phyloP scores from a whole-genome alignment of 2,888 invertebrate genomes.

The Yponomeuta evonymella region DNA sequence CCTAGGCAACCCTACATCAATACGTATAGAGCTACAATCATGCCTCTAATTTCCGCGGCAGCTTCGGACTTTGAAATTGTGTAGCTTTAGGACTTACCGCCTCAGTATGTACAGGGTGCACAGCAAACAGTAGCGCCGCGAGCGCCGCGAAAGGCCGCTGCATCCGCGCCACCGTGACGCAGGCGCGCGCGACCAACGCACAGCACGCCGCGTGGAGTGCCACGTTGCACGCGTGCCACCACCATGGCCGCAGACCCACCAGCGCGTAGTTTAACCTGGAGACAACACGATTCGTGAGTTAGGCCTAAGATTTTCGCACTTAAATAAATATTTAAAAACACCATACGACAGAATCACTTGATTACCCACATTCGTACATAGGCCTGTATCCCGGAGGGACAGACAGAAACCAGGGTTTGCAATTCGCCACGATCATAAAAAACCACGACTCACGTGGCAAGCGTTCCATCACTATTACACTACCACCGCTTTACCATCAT shows the following conservation, averaged over 20 bases:
- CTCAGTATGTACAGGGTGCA: constrained; percentile 93
- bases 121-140: constrained; percentile 86
- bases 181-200: constrained; percentile 82
- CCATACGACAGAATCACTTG: too few relatives aligned
- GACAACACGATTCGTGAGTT: constrained; percentile 32
- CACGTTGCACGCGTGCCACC: constrained; percentile 90
- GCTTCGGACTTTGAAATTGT: too few relatives aligned
- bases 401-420: too few relatives aligned
- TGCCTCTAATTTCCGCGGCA: too few relatives aligned
- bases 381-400: too few relatives aligned
- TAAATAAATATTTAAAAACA: too few relatives aligned
- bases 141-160: constrained; percentile 83
- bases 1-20: background rate
- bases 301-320: background rate
- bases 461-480: too few relatives aligned
- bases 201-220: constrained; percentile 85
- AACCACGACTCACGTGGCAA: too few relatives aligned
- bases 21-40: too few relatives aligned
- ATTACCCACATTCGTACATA: too few relatives aligned
- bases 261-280: constrained; percentile 86
- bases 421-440: too few relatives aligned
- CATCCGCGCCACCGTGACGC: constrained; percentile 80
- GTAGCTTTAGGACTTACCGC: constrained; percentile 78
- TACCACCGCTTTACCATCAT: too few relatives aligned
- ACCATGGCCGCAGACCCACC: constrained; percentile 82